Base-by-base conservation (phyloP, 1,140 invertebrate species). In the Tachypleus tridentatus region DNA sequence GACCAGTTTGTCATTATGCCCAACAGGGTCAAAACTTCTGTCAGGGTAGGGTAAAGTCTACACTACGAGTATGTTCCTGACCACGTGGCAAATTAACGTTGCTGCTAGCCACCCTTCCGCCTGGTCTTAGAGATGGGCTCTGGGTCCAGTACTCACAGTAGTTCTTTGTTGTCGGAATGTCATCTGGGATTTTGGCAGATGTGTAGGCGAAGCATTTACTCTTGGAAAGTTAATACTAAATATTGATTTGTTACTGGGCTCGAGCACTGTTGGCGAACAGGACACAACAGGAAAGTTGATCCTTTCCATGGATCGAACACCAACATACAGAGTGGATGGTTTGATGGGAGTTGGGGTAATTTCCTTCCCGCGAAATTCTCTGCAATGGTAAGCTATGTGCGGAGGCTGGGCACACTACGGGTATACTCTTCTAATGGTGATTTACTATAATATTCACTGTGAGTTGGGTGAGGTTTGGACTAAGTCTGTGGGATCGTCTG, bases 191-290 rank as follows among this genome's bases (percentile, higher is more conserved):
- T 64, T 67, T 54, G 66, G 66, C 63, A 67, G 54, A 54, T 91
- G 90, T 64, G 93, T 93, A 54, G 93, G 93, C 74, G 91, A 94
- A 67, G 91, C 86, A 80, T 91, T 95, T 72, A 95, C 80, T 78
- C 89, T 91, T 65, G 91, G 91, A 75, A 95, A 92, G 80, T 90
- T 93, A 76, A 92, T 91, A 4, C 59, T 62, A 52, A 49, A 51
- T 57, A 60, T 50, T 74, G 81, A 85, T 57, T 85, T 70, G 3
- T 62, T 61, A 58, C 58, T 57, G 10, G 57, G 61, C 8, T 70
- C 69, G n/a, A 73, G 72, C 57, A 76, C 68, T 4, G 76, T 76
- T n/a, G 76, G 76, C 51, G 76, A 77, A 48, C 74, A 74, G 11
- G 75, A 69, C 50, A 75, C 69, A 10, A 70, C 63, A 50, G 76